Base-by-base conservation (phyloP, 2,888 invertebrate genomes). In the Melanchra persicariae region DNA sequence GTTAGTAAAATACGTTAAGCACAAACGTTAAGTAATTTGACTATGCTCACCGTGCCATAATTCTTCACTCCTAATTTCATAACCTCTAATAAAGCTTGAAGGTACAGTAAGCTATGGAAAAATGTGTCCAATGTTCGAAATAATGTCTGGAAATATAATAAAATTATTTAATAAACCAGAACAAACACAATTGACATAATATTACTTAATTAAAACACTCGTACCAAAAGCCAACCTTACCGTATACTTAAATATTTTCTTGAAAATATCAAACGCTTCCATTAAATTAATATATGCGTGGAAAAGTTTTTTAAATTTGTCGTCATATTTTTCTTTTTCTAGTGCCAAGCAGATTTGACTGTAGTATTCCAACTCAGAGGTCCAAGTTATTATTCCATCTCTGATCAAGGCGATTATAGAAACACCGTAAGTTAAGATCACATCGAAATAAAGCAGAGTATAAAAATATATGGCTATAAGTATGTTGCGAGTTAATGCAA, bases 311-410 rank as follows among this genome's bases (percentile, higher is more conserved):
- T 60, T 40, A 1, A 63, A 34, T 30, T 57, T 58, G 19, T 62
- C 34, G 3, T 51, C 15, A 55, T 45, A 57, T 22, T 49, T 43
- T 24, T 60, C 26, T 19, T 51, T 55, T 34, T 71, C 64, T 1
- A 64, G 22, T 9, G 51, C 59, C 26, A 60, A 30, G 6, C 49
- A 30, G 24, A 43, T 17, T 62, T 70, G 40, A 47, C 73, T 17
- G 17, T 60, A 64, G 26, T 24, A 40, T 10, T 78, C 63, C 0
- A 76, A 17, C 24, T 78, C 64, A 19, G 72, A 26, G 8, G 47
- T 49, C 79, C 75, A 76, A 30, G 54, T 19, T 6, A 45, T 9
- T 3, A 72, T 34, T 7, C 71, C 79, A 55, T 79, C 60, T 78
- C 55, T 60, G 26, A 76, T 22, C 12, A 76, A 51, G 6, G 47